These are phyloP conservation scores for Pachycephus smyrnensis DNA, from an alignment of 2,888 invertebrate genomes.

Conservation along the genomic window DNA sequence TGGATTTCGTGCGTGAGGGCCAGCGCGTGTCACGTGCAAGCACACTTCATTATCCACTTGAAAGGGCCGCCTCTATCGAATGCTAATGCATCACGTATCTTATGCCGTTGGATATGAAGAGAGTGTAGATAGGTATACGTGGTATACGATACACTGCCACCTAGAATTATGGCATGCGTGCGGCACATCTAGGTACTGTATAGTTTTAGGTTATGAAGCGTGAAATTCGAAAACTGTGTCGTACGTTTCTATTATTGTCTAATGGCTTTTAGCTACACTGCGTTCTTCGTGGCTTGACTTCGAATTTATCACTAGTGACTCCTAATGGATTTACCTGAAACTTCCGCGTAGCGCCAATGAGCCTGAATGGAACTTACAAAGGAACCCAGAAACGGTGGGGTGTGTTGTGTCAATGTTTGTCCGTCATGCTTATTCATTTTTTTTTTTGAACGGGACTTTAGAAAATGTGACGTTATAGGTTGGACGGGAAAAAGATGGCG, in stretches of 20 bases:
- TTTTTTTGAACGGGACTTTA: background rate
- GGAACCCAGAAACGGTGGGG: background rate
- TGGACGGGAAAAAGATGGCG: background rate
- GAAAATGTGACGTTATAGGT: background rate
- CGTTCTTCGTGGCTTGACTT: too few relatives aligned
- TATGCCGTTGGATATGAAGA: background rate
- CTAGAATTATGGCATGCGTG: background rate
- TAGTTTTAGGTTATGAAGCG: background rate
- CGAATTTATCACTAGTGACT: background rate
- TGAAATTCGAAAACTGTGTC: too few relatives aligned
- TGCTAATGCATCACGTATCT: slow-evolving; percentile 7
- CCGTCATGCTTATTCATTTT: background rate
- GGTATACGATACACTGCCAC: background rate
- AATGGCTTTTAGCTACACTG: too few relatives aligned
- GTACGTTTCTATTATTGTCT: too few relatives aligned
- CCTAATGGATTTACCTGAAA: background rate
- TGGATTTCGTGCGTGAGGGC: slow-evolving; percentile 7
- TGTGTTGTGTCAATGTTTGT: background rate
- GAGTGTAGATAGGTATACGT: background rate
- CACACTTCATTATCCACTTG: slow-evolving; percentile 22
- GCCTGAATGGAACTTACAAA: background rate
- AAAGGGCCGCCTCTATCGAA: slow-evolving; percentile 8
- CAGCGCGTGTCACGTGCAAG: slow-evolving; percentile 6
- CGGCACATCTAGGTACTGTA: background rate
- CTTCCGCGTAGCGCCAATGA: background rate